Conservation (phyloP, 2,113 vertebrate species). For the Chloropsis cyanopogon region DNA sequence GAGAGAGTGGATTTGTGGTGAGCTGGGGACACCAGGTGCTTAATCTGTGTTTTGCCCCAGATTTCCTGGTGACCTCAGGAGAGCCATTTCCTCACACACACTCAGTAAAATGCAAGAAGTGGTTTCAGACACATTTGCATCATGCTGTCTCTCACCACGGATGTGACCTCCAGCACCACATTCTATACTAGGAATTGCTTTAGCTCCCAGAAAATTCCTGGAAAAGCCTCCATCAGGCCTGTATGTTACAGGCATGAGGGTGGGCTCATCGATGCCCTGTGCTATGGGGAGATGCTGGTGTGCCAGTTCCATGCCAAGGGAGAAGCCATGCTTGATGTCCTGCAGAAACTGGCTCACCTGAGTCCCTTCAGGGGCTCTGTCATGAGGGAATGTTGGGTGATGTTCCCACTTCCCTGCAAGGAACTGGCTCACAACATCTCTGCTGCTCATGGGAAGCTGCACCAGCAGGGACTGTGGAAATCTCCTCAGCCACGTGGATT, state of each 20-base stretch:
- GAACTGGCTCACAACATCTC: neutral
- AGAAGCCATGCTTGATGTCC: neutral
- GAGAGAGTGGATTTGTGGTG: accelerated
- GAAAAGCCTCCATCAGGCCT: neutral
- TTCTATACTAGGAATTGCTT: neutral
- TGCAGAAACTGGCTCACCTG: neutral
- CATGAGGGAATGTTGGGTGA: accelerated
- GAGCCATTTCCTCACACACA: neutral
- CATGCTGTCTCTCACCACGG: accelerated
- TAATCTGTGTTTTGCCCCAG: neutral
- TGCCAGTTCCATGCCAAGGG: neutral
- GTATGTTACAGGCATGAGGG: accelerated
- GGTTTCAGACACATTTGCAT: neutral
- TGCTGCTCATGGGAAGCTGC: neutral
- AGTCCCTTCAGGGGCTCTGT: accelerated
- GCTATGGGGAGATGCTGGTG: neutral
- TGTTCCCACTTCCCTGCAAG: neutral
- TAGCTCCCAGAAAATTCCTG: neutral
- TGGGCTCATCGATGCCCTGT: accelerated
- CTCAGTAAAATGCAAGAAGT: neutral
- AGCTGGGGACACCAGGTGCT: neutral
- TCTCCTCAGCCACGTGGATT: neutral
- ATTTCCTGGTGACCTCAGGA: neutral
- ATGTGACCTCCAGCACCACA: neutral
- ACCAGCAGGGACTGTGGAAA: neutral